Evolutionary conservation across 2,888 invertebrate species (phyloP), one percentile per base, ranked within the genome.

Genomic region (Scaptomyza reducta): DNA sequence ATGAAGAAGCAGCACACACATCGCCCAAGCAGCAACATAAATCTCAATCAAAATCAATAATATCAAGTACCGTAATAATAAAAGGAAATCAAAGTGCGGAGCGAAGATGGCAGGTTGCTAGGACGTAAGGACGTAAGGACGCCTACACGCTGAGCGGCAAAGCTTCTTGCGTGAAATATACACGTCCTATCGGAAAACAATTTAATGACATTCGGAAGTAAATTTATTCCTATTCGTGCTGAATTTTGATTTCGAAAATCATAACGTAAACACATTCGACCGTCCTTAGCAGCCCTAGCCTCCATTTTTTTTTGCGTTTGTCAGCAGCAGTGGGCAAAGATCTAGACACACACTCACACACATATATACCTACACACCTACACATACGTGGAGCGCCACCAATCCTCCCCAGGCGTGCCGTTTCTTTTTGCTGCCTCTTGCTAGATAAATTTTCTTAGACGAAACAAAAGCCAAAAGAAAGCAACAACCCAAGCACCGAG

Each of bases 171-270:
- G 79, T 82, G 85, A 88, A 84, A 88, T 84, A 81, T 80, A 84
- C 84, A 84, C 88, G 84, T 84, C 88, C 88, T 87, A 89, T 90
- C 90, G 88, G 89, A 90, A 90, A 90, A 88, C 88, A 88, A 90
- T 90, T 90, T 90, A 89, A 90, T 90, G 90, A 84, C 83, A 89
- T 88, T 87, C 90, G 90, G 90, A 90, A 88, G 90, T 89, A 86
- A 90, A 89, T 88, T 88, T 87, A 89, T 89, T 86, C 83, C 78
- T 81, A 79, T 81, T 88, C 88, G 89, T 89, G 88, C 89, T 89
- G 89, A 90, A 88, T 89, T 90, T 84, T 87, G 89, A 89, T 90
- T 89, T 85, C 78, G 75, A 79, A 88, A 87, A 90, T 84, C 88
- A 88, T 81, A 80, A 77, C 80, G 77, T 79, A 84, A 88, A 82